Evolutionary conservation across 2,888 invertebrate genomes (phyloP).

Genomic region (Prosopocoilus inquinatus): DNA sequence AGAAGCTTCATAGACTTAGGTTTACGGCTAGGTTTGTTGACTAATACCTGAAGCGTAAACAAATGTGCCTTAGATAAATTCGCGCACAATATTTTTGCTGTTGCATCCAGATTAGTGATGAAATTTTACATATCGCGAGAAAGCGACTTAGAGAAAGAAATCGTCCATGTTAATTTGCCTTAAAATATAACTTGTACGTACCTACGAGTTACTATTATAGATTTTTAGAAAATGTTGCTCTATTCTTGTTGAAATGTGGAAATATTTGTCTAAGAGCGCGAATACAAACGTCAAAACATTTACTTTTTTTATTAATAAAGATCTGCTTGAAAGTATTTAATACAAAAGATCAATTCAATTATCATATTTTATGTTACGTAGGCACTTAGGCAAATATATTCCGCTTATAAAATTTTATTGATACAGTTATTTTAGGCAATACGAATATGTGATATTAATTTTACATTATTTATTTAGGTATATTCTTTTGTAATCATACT

Average conservation of each 20-base stretch:
- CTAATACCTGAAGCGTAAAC: slow-evolving; percentile 47
- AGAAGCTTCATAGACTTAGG: slow-evolving; percentile 57
- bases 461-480: no score
- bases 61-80: slow-evolving; percentile 14
- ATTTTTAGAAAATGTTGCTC: not conserved
- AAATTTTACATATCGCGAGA: not conserved
- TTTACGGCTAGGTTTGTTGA: slow-evolving; percentile 55
- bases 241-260: not conserved
- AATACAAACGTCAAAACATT: no score
- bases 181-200: not conserved
- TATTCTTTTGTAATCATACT: no score
- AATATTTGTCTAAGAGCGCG: no score
- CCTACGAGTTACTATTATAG: not conserved
- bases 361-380: no score
- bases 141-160: not conserved
- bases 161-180: slow-evolving; percentile 2
- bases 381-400: no score
- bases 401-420: no score
- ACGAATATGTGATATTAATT: no score
- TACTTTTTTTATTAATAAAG: no score
- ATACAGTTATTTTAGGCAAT: no score
- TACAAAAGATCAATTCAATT: no score
- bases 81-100: slow-evolving; percentile 9
- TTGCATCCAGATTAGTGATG: not conserved
- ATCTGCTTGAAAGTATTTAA: no score